Conservation (phyloP, 2,797 vertebrate genomes). For the Acanthis flammea region DNA sequence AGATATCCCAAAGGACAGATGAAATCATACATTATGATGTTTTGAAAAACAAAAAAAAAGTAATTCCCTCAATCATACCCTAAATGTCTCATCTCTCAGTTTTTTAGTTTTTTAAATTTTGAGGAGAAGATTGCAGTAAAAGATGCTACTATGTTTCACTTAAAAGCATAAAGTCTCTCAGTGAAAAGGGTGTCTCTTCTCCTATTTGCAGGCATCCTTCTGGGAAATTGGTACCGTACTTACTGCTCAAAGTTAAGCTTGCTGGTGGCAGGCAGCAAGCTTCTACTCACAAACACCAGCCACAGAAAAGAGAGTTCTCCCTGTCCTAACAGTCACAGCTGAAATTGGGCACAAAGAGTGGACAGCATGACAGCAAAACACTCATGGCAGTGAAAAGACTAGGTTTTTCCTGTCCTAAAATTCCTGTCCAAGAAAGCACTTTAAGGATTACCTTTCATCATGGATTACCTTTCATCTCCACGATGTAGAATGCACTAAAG, state of each 20-base stretch:
- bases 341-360: not conserved
- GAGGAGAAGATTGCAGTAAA: not conserved
- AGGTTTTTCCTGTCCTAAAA: not conserved
- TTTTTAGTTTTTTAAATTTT: not conserved
- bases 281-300: not conserved
- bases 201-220: not conserved
- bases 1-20: conserved; percentile 11
- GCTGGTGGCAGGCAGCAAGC: not conserved
- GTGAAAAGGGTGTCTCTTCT: not conserved
- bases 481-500: not conserved
- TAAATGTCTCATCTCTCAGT: not conserved
- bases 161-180: not conserved
- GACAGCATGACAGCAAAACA: not conserved
- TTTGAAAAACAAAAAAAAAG: not conserved
- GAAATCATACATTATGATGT: not conserved
- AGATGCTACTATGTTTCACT: not conserved
- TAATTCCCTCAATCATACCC: not conserved
- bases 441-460: not conserved
- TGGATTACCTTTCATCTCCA: not conserved
- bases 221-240: not conserved
- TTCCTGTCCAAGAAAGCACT: not conserved
- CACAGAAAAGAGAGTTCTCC: not conserved
- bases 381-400: not conserved
- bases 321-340: not conserved
- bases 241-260: not conserved